Evolutionary conservation across 1,140 invertebrate species (phyloP).

Genomic region (Aphaenogaster rudis): DNA sequence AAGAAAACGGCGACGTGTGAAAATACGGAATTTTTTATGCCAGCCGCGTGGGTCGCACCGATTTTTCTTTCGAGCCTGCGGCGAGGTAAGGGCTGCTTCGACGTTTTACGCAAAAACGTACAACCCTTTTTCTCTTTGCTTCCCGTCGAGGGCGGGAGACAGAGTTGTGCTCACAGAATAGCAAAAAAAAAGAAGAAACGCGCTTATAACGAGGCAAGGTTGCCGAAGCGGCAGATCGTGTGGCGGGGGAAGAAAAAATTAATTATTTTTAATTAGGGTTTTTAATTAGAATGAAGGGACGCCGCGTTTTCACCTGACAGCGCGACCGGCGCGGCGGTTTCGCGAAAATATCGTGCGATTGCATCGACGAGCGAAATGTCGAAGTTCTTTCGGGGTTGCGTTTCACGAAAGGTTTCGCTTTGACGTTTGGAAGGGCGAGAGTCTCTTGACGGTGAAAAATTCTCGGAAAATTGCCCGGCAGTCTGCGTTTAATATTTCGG

Average conservation of each 20-base stretch:
- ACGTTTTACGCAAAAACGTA: neutral
- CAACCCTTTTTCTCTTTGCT: neutral
- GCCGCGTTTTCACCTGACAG: neutral
- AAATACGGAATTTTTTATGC: slow-evolving; percentile 5
- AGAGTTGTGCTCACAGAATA: neutral
- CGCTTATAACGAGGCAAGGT: slow-evolving; percentile 27
- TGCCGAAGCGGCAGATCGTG: slow-evolving; percentile 18
- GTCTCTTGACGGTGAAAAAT: slow-evolving; percentile 24
- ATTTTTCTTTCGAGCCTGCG: neutral
- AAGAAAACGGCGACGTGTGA: neutral
- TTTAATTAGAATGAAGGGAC: slow-evolving; percentile 41
- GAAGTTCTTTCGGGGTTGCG: neutral
- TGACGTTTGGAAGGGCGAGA: slow-evolving; percentile 5
- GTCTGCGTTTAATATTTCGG: slow-evolving; percentile 1
- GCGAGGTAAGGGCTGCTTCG: neutral
- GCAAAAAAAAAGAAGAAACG: neutral
- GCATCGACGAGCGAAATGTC: neutral
- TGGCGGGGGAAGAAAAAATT: neutral
- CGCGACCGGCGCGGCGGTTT: neutral
- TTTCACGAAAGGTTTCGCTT: slow-evolving; percentile 8
- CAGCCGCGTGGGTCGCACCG: neutral
- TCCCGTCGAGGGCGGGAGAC: neutral
- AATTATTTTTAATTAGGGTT: slow-evolving; percentile 57
- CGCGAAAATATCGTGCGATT: neutral
- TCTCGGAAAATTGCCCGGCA: neutral